Percentiles rank a stretch among this genome's conserved stretches.
Conservation (phyloP, 2,113 vertebrate species). For the Trinectes maculatus region DNA sequence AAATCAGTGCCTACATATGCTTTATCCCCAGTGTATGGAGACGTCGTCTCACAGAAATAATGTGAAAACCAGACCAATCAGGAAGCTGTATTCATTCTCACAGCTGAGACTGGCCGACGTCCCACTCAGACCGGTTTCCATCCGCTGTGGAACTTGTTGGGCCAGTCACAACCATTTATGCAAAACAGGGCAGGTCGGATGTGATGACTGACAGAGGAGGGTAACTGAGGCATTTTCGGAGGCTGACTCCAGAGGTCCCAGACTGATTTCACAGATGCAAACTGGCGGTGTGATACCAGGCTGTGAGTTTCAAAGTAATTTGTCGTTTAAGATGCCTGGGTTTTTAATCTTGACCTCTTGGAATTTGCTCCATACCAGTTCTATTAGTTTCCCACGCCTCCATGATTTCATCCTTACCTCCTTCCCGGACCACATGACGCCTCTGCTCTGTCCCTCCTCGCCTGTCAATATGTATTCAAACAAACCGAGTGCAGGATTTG, state of each 20-base stretch:
- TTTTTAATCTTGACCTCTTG: neutral
- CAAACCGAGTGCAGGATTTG: conserved; percentile 47
- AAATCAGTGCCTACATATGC: neutral
- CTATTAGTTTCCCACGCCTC: neutral
- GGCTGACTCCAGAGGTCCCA: too few species aligned
- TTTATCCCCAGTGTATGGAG: neutral
- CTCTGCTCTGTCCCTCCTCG: conserved; percentile 26
- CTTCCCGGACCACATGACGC: conserved; percentile 8
- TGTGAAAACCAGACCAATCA: neutral
- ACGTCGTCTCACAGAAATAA: too few species aligned
- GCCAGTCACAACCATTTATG: neutral
- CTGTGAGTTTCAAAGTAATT: neutral
- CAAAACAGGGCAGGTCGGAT: neutral
- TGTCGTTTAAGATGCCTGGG: neutral
- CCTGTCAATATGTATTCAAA: conserved; percentile 64
- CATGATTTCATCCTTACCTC: conserved; percentile 1
- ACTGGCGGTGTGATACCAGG: neutral
- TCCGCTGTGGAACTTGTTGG: neutral
- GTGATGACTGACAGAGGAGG: too few species aligned
- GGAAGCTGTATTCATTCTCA: neutral
- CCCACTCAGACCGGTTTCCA: neutral
- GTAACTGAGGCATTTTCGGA: neutral
- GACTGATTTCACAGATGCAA: too few species aligned
- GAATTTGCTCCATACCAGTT: too few species aligned
- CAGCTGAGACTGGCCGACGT: neutral